Percentiles rank a stretch among this genome's conserved stretches.
phyloP scores from a whole-genome alignment of 2,888 invertebrate genomes.

The Meteorus cinctellus region DNA sequence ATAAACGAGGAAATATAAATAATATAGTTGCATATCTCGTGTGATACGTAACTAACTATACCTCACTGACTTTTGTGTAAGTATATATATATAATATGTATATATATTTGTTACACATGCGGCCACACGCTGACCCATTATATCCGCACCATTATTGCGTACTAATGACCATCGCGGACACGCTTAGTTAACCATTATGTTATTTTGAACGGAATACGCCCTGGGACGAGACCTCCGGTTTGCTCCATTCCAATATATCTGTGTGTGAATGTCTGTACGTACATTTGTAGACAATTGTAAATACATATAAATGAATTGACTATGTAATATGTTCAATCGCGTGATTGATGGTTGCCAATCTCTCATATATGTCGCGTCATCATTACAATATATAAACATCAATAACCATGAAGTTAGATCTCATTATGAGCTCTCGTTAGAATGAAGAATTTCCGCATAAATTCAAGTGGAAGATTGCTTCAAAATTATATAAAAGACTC shows the following conservation, averaged over 20 bases:
- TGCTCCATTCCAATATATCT: conserved; percentile 23
- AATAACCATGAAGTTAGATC: no score
- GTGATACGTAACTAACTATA: conserved; percentile 26
- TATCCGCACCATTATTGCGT: conserved; percentile 61
- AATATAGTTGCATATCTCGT: conserved; percentile 16
- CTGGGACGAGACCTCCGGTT: conserved; percentile 28
- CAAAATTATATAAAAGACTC: no score
- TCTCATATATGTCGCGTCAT: not conserved
- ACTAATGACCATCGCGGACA: conserved; percentile 64
- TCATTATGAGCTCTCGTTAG: no score
- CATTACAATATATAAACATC: not conserved
- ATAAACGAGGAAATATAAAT: not conserved
- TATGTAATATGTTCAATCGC: conserved; percentile 34
- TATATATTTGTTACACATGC: conserved; percentile 24
- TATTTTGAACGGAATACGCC: conserved; percentile 48
- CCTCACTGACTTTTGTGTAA: not conserved
- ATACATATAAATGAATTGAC: conserved; percentile 17
- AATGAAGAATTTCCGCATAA: no score
- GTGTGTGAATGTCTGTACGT: not conserved
- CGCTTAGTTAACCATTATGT: conserved; percentile 63
- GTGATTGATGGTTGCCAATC: conserved; percentile 29
- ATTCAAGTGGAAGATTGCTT: no score
- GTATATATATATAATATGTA: not conserved
- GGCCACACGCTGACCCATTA: conserved; percentile 56
- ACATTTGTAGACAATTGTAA: not conserved